Base-by-base conservation (phyloP, 2,888 invertebrate genomes). In the Rotaria socialis region DNA sequence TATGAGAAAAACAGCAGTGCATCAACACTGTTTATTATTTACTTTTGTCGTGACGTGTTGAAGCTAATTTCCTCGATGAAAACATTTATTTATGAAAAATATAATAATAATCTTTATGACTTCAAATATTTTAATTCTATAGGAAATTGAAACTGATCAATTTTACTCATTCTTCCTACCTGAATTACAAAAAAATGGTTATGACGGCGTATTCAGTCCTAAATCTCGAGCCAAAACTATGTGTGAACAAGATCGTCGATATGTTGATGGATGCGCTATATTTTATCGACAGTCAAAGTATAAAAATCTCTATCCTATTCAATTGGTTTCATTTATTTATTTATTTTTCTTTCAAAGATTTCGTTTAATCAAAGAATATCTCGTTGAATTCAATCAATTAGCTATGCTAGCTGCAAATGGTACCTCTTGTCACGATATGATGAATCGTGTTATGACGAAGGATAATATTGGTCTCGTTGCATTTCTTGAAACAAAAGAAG, bases 121-220 rank as follows among this genome's bases (percentile, higher is more conserved):
- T 16, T 52, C 0, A 4, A 52, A 11, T 16, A 52, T 52, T 16
- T 52, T 52, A 11, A 16, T 16, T 84, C 89, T 93, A 94, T 80
- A 98, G 94, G 99, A 99, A 92, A 97, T 99, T 87, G 98, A 99
- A 92, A 98, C 97, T 89, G 97, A 98, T 91, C 97, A 99, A 92
- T 99, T 96, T 93, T 96, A 96, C 92, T 94, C 95, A 91, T 96
- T 95, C 92, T 99, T 99, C 92, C 92, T 95, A 90, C 97, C 97
- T 0, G 97, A 98, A 92, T 92, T 99, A 88, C 95, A 96, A 91
- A 93, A 94, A 89, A 95, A 95, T 89, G 96, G 96, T 24, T 93
- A 93, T 88, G 90, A 95, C 89, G 98, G 98, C 50, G 97, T 99
- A 89, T 98, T 97, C 92, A 96, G 96, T 58, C 97, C 98, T 0